Base-by-base conservation (phyloP, 2,797 vertebrate species). In the Liparis tanakae region DNA sequence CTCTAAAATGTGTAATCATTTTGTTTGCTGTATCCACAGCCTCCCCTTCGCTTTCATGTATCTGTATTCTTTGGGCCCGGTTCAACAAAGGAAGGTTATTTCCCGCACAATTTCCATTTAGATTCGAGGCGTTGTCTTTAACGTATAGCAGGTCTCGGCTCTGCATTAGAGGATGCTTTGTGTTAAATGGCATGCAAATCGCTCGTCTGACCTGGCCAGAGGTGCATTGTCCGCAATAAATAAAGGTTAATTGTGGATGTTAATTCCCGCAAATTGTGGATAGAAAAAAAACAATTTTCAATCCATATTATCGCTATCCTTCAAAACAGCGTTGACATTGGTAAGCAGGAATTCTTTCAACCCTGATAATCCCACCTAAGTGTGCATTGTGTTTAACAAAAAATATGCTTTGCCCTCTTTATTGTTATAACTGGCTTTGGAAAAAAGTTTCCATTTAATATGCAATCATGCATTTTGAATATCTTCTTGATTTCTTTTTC, bases 1-100 rank as follows among this genome's bases (percentile, higher is more conserved):
- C 90, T 93, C 89, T 90, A 91, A 93, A 94, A 94, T 92, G 90
- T 92, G 91, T 93, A 94, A 95, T 94, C 92, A 94, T 94, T 94
- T 91, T 93, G 92, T 93, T 94, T 93, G 91, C 87, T 87, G 88
- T 90, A 90, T 88, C 87, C 87, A 85, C 89, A 70, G 81, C 82
- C 81, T 75, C 75, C 76, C 76, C 77, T 57, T 87, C 85, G 77
- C 82, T 85, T 88, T 84, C 83, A 77, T 83, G 79, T 87, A 81
- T 86, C 85, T 82, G 87, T 88, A 86, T 91, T 91, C 81, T 91
- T 87, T 85, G 68, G 84, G 80, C 65, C 76, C 5, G 15, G 82
- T 89, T 89, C 82, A 86, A 87, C 85, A 91, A 86, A 88, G 86
- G 78, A 76, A 71, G 80, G 85, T 83, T 85, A 80, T 91, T 89